Percentiles rank a stretch among this genome's conserved stretches.
These are phyloP conservation scores for Diacarnus erythraeanus DNA, from an alignment of 37 sponge, comb jelly and placozoan species.

Conservation along the genomic window DNA sequence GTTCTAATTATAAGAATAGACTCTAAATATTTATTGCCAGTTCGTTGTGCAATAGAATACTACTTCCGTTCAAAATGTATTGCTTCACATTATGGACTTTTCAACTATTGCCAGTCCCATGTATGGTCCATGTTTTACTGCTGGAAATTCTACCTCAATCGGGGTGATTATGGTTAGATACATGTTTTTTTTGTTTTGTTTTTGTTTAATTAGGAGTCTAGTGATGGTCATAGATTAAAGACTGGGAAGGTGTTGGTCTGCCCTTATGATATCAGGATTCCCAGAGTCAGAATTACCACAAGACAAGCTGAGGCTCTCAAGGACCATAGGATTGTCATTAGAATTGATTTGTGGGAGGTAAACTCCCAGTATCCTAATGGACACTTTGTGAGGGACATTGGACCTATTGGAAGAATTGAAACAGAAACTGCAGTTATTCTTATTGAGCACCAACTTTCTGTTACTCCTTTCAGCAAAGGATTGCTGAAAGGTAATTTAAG, in stretches of 20 bases:
- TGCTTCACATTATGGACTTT: too few relatives aligned
- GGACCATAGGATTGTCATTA: constrained; percentile 61
- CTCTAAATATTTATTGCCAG: too few relatives aligned
- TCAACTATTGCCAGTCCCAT: too few relatives aligned
- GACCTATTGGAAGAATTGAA: constrained; percentile 73
- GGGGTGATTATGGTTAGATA: too few relatives aligned
- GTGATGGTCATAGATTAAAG: neutral
- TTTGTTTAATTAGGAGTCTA: neutral
- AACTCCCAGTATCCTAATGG: constrained; percentile 78
- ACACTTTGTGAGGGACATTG: constrained; percentile 77
- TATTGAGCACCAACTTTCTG: constrained; percentile 41
- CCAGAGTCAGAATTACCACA: constrained; percentile 70
- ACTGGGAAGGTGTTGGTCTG: constrained; percentile 62
- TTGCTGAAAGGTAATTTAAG: constrained; percentile 51
- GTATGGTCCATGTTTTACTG: too few relatives aligned
- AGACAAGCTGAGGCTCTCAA: constrained; percentile 51
- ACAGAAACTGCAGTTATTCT: constrained; percentile 71
- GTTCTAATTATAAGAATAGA: too few relatives aligned
- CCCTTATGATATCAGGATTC: constrained; percentile 69
- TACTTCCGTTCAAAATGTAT: too few relatives aligned
- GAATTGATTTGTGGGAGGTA: constrained; percentile 68
- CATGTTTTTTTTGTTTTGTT: neutral
- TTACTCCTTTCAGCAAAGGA: constrained; percentile 48
- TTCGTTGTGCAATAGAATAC: too few relatives aligned
- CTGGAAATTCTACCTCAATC: too few relatives aligned